Base-by-base conservation (phyloP, 2,797 vertebrate species). In the Heteromormyrus szaboi region DNA sequence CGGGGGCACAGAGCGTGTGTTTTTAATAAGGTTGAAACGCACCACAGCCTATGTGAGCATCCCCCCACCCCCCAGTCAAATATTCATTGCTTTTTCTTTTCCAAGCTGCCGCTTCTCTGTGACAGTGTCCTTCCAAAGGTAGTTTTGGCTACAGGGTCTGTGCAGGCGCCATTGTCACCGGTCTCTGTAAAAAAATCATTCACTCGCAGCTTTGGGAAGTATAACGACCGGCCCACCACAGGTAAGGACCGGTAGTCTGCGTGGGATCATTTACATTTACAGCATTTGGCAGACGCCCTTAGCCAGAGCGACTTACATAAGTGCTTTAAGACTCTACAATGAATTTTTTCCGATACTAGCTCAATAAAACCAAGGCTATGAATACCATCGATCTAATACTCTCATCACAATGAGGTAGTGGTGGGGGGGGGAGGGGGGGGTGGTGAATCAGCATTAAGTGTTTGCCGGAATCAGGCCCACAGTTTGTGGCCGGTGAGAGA, bases 1-100 rank as follows among this genome's bases (percentile, higher is more conserved):
- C 12, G 9, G 91, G 89, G 88, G 91, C 89, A 89, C 92, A 94
- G 81, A 51, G 46, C 33, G 14, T 94, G 92, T 91, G 89, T 91
- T 93, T 92, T 92, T 93, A 94, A 95, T 95, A 93, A 95, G 92
- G 93, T 93, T 90, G 90, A 92, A 92, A 94, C 93, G 93, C 90
- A 91, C 62, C 25, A 68, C 48, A 87, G 89, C 91, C 91, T 93
- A 93, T 94, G 93, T 92, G 90, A 90, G 89, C 92, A 93, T 89
- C 90, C 88, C 51, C 88, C 89, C 54, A 0, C 87, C 92, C 91
- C 91, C 90, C 93, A 93, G 92, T 94, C 94, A 95, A 95, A 95
- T 94, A 95, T 96, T 95, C 94, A 95, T 95, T 92, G 93, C 93
- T 91, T 91, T 94, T 94, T 50, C 87, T 90, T 91, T 94, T 94